A percentile compares a stretch with the other conserved stretches of the same genome.
Evolutionary conservation across 2,888 invertebrate genomes (phyloP).

Genomic region (Caenorhabditis doughertyi): DNA sequence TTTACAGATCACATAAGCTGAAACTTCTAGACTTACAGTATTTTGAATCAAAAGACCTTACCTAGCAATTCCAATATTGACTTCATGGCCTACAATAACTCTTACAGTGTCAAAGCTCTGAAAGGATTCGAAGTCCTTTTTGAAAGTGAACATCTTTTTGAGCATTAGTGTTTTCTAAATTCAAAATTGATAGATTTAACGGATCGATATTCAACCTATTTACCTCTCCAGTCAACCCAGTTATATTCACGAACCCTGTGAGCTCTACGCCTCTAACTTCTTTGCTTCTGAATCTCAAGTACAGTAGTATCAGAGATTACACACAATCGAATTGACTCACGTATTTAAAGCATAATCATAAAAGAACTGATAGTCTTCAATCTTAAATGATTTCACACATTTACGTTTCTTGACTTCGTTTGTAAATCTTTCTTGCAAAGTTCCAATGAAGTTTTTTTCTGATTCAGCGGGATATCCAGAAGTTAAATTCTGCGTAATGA

Average conservation of each 20-base stretch:
- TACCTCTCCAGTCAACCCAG: not conserved
- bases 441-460: constrained; percentile 1
- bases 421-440: not conserved
- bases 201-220: not conserved
- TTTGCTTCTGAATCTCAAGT: not conserved
- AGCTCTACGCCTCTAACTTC: constrained; percentile 27
- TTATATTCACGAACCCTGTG: constrained; percentile 23
- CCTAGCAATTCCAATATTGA: constrained; percentile 43
- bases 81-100: constrained; percentile 26
- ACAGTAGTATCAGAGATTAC: too few species aligned
- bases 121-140: constrained; percentile 24
- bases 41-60: not conserved
- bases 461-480: constrained; percentile 13
- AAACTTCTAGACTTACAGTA: not conserved
- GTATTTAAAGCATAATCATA: constrained; percentile 11
- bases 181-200: not conserved
- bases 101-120: constrained; percentile 39
- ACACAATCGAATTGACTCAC: not conserved
- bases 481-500: not conserved
- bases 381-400: constrained; percentile 13
- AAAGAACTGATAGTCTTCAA: not conserved
- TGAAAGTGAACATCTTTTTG: constrained; percentile 45
- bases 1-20: constrained; percentile 23
- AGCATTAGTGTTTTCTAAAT: constrained; percentile 27
- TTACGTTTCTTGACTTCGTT: constrained; percentile 11